Percentiles rank a stretch among this genome's conserved stretches.
phyloP scores from a whole-genome alignment of 2,888 invertebrate genomes.

The Torymus auratus region DNA sequence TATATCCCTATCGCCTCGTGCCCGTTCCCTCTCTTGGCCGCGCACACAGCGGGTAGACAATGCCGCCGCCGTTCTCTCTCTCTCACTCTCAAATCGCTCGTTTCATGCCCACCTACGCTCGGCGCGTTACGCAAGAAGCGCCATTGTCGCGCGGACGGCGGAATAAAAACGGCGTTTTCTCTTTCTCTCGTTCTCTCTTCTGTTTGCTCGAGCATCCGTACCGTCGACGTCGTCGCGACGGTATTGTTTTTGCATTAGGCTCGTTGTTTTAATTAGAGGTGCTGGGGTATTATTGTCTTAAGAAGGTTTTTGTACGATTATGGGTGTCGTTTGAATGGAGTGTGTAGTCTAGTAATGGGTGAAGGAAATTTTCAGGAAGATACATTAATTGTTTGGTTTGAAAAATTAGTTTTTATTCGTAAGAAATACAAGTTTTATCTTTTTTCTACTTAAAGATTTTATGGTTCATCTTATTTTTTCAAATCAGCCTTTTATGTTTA shows the following conservation, averaged over 20 bases:
- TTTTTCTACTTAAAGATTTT: too few species aligned
- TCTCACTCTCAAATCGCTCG: slow-evolving; percentile 49
- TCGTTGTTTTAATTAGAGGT: background rate
- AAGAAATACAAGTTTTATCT: too few species aligned
- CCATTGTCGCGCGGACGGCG: slow-evolving; percentile 31
- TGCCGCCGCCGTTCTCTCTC: background rate
- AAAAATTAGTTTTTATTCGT: too few species aligned
- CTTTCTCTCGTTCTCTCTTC: background rate
- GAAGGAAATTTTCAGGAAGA: too few species aligned
- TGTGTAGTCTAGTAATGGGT: too few species aligned
- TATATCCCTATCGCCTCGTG: too few species aligned
- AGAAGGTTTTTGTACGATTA: background rate
- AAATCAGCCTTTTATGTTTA: too few species aligned
- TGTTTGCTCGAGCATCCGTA: slow-evolving; percentile 7
- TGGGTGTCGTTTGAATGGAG: too few species aligned
- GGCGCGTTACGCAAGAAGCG: slow-evolving; percentile 32
- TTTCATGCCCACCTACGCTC: slow-evolving; percentile 55
- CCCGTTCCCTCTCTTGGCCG: too few species aligned
- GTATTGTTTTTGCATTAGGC: background rate
- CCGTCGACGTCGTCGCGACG: background rate
- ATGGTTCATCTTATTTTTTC: too few species aligned
- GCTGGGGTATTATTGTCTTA: too few species aligned
- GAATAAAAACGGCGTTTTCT: slow-evolving; percentile 34
- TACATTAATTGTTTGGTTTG: too few species aligned
- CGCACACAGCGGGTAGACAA: slow-evolving; percentile 4